A percentile compares a stretch with the other conserved stretches of the same genome.
phyloP scores from a whole-genome alignment of 2,113 vertebrate genomes.

The Pseudorectes ferrugineus region DNA sequence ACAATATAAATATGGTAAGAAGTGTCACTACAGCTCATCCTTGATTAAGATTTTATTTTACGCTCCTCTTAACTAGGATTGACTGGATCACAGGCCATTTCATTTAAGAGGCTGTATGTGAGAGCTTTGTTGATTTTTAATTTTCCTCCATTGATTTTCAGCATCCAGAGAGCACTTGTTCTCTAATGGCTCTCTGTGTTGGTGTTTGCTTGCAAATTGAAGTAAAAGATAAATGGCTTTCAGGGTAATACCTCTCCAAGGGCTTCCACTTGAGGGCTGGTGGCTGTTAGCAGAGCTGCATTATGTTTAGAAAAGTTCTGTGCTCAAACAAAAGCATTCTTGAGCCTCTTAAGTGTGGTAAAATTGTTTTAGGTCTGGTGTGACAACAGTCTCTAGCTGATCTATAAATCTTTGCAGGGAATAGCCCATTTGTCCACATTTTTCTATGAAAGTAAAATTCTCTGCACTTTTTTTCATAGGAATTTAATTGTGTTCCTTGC shows the following conservation, averaged over 20 bases:
- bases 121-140: slow-evolving; percentile 73
- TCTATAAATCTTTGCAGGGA: not conserved
- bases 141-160: slow-evolving; percentile 72
- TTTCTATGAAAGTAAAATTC: not conserved
- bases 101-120: slow-evolving; percentile 58
- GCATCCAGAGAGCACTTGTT: slow-evolving; percentile 68
- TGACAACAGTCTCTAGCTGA: not conserved
- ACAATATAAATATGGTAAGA: slow-evolving; percentile 9
- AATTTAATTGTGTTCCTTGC: not conserved
- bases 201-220: slow-evolving; percentile 70
- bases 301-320: slow-evolving; percentile 21
- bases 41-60: slow-evolving; percentile 68
- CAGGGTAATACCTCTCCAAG: slow-evolving; percentile 60
- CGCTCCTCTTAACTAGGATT: slow-evolving; percentile 56
- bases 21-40: slow-evolving; percentile 19
- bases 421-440: not conserved
- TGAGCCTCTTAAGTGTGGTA: not conserved
- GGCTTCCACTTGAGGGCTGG: slow-evolving; percentile 23
- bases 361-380: not conserved
- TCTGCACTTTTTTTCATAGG: not conserved
- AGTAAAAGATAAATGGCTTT: slow-evolving; percentile 67
- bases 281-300: slow-evolving; percentile 26
- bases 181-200: slow-evolving; percentile 63
- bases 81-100: slow-evolving; percentile 62
- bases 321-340: slow-evolving; percentile 15